Base-by-base conservation (phyloP, 1,140 invertebrate species). In the Cyrtorhinus lividipennis region DNA sequence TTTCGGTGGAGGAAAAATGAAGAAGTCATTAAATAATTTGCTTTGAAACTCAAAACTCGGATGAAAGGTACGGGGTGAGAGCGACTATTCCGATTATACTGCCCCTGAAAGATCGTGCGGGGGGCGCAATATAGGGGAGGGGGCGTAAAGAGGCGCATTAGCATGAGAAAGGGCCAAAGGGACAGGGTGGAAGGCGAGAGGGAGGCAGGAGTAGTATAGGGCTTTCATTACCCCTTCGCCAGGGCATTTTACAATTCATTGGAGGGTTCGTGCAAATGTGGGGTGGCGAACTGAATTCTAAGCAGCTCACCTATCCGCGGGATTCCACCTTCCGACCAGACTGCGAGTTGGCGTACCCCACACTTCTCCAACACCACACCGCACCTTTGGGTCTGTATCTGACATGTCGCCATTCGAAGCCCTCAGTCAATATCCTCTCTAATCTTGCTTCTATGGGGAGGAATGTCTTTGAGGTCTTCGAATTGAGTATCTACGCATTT, bases 191-290 rank as follows among this genome's bases (percentile, higher is more conserved):
- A 22, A 20, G 48, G 10, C 5, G 48, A 5, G 12, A 53, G 18
- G 20, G 48, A 20, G 48, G 48, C 5, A n/a, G n/a, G n/a, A n/a
- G n/a, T n/a, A 53, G 48, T 53, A 53, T 53, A 53, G 48, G 48
- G 48, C 48, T 53, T 53, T 53, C 48, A 53, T 53, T 53, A 53
- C 48, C 48, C 48, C 48, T 20, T 53, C 48, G 48, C 48, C 48
- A 20, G 15, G 48, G 48, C 48, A 53, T 53, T 53, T 53, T 53
- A 53, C 48, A 53, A 53, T 53, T 53, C 48, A 53, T 53, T 53
- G 48, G 48, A 53, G 48, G 48, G 48, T 53, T 53, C 48, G 48
- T 53, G 48, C 48, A 53, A 53, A 53, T 53, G 48, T 53, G 48
- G 48, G 20, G 10, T 5, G 48, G 12, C 48, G 48, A 20, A 10